Conservation (phyloP, 1,140 invertebrate species). For the Leptopilina boulardi region DNA sequence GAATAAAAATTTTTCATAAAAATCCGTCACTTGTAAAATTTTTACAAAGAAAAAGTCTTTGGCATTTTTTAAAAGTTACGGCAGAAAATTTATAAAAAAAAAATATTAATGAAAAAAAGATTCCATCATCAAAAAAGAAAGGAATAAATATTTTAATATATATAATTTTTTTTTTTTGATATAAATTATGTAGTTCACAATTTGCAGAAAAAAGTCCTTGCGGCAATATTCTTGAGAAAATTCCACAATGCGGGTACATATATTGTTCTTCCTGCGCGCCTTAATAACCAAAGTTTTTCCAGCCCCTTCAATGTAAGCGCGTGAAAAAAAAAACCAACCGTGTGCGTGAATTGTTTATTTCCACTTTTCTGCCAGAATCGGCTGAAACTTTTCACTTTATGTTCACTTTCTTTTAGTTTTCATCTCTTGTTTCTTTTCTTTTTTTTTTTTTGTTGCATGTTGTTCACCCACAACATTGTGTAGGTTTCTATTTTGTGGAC, state of each 20-base stretch:
- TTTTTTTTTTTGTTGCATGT: neutral
- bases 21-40: too few relatives aligned
- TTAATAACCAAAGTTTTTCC: constrained; percentile 20
- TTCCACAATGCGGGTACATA: constrained; percentile 12
- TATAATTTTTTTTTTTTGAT: too few relatives aligned
- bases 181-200: constrained; percentile 8
- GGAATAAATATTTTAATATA: neutral
- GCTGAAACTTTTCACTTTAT: constrained; percentile 30
- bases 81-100: too few relatives aligned
- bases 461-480: neutral
- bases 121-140: neutral
- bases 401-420: constrained; percentile 6
- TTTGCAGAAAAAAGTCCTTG: neutral
- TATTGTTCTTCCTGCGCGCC: constrained; percentile 5
- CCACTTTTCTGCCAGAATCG: neutral
- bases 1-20: neutral
- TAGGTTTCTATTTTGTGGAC: constrained; percentile 13
- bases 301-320: constrained; percentile 23
- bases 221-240: neutral
- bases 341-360: constrained; percentile 23
- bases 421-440: neutral
- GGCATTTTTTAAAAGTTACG: too few relatives aligned
- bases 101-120: neutral
- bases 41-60: too few relatives aligned
- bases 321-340: constrained; percentile 12